These are phyloP conservation scores for Rhinichthys klamathensis DNA, from an alignment of 2,113 vertebrate species.

Conservation along the genomic window DNA sequence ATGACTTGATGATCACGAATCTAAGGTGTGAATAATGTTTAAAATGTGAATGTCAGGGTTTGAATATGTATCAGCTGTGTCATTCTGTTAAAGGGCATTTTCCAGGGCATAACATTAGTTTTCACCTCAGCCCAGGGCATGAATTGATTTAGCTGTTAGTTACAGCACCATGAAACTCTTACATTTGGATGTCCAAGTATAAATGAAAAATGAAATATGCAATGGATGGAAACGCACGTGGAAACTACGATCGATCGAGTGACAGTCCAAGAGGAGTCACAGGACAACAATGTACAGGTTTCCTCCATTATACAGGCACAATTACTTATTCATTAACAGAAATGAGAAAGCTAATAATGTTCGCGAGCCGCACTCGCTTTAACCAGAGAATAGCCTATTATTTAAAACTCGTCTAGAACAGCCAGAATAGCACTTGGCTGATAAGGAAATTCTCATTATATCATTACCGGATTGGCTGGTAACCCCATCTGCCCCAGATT, in stretches of 20 bases:
- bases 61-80: constrained; percentile 40
- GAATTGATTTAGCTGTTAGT: constrained; percentile 31
- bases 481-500: background rate
- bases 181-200: constrained; percentile 24
- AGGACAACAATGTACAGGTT: constrained; percentile 28
- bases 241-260: background rate
- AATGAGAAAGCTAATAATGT: background rate
- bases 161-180: background rate
- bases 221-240: constrained; percentile 13
- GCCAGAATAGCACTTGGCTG: background rate
- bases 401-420: background rate
- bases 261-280: constrained; percentile 9
- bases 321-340: background rate
- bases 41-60: constrained; percentile 27
- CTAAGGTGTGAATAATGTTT: background rate
- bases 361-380: background rate
- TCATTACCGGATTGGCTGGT: constrained; percentile 1
- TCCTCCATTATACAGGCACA: background rate
- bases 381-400: background rate
- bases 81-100: constrained; percentile 8
- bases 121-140: constrained; percentile 3
- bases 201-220: constrained; percentile 46
- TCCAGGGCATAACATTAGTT: background rate
- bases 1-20: background rate
- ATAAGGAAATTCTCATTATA: constrained; percentile 26